Evolutionary conservation across 2,113 vertebrate species (phyloP).

Genomic region (Lampris megalopsis): DNA sequence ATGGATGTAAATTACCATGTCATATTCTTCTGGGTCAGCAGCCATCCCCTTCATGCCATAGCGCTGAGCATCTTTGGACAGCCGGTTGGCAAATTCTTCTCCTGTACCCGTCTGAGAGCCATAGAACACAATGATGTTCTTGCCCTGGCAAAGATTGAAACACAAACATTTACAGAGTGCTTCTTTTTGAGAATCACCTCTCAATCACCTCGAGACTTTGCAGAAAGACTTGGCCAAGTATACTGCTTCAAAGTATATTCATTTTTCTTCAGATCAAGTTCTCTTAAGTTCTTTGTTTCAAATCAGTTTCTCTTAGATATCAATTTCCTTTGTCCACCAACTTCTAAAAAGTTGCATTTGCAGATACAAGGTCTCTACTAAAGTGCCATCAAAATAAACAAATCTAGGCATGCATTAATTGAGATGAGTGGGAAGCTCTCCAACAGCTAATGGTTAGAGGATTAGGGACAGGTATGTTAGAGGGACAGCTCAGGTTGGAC

Average conservation of each 20-base stretch:
- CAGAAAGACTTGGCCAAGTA: too few species aligned
- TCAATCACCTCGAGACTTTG: too few species aligned
- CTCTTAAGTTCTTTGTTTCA: too few species aligned
- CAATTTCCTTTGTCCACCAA: not conserved
- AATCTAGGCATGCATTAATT: not conserved
- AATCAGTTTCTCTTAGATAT: too few species aligned
- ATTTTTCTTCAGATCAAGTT: too few species aligned
- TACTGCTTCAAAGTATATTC: too few species aligned
- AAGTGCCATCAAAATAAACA: conserved; percentile 7
- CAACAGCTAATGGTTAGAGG: too few species aligned
- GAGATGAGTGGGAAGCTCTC: conserved; percentile 2
- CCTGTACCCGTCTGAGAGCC: conserved; percentile 97
- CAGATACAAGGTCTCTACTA: too few species aligned
- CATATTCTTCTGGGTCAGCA: conserved; percentile 96
- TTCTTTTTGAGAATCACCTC: too few species aligned
- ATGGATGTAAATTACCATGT: conserved; percentile 84
- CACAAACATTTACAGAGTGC: not conserved
- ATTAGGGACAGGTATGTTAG: too few species aligned
- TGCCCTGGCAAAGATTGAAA: conserved; percentile 79
- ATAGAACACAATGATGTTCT: conserved; percentile 96
- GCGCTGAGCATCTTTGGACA: conserved; percentile 95
- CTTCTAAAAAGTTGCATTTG: not conserved
- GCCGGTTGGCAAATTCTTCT: conserved; percentile 95
- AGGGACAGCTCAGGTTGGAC: too few species aligned
- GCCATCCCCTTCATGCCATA: conserved; percentile 97